Evolutionary conservation across 2,113 vertebrate genomes (phyloP).

Genomic region (Centrocercus urophasianus): DNA sequence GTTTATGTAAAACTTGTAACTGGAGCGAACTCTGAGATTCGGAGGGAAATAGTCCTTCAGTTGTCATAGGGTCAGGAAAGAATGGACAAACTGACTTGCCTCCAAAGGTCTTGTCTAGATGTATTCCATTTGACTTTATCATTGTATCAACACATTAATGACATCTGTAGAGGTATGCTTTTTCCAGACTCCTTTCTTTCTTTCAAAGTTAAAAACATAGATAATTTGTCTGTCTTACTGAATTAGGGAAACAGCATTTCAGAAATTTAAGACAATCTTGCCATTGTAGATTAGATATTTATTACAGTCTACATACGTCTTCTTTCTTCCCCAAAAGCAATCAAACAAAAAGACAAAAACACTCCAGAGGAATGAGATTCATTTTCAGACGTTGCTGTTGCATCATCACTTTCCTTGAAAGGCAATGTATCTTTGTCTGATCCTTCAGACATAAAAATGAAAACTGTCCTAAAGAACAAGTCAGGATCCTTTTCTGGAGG

Average conservation of each 20-base stretch:
- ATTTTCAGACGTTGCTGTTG: neutral
- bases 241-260: neutral
- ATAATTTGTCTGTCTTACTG: neutral
- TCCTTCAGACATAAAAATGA: neutral
- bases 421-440: neutral
- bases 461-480: neutral
- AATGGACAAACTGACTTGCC: neutral
- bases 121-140: neutral
- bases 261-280: neutral
- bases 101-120: neutral
- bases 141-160: neutral
- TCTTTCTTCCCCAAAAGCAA: neutral
- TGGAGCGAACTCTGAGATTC: neutral
- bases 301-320: neutral
- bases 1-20: neutral
- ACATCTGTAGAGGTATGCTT: neutral
- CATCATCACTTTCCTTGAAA: neutral
- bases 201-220: neutral
- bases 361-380: neutral
- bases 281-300: neutral
- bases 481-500: neutral
- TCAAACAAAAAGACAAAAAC: neutral
- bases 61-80: neutral
- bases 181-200: neutral
- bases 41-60: neutral